These are phyloP conservation scores for Ypsolopha sequella DNA, from an alignment of 2,888 invertebrate species.

Conservation along the genomic window DNA sequence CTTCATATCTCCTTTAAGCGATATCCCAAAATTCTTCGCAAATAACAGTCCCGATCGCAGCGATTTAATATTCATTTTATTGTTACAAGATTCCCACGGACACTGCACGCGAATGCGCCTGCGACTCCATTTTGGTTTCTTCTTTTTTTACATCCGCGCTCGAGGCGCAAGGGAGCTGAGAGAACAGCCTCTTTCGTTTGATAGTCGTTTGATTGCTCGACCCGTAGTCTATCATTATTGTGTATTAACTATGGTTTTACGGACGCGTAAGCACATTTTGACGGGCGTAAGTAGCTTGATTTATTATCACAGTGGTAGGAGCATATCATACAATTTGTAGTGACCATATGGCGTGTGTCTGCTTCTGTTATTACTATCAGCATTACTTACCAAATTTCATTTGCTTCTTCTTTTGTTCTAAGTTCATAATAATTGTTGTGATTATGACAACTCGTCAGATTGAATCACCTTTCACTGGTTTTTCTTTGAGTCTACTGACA, in stretches of 20 bases:
- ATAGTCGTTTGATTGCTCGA: conserved; percentile 49
- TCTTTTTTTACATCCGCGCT: conserved; percentile 51
- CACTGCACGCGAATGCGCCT: conserved; percentile 46
- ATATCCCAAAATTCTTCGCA: conserved; percentile 6
- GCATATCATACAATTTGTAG: conserved; percentile 23
- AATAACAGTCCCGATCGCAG: conserved; percentile 24
- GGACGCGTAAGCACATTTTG: conserved; percentile 46
- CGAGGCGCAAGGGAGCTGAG: conserved; percentile 39
- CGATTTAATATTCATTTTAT: conserved; percentile 30
- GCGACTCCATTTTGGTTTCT: conserved; percentile 18
- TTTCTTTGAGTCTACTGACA: not conserved
- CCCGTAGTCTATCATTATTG: conserved; percentile 48
- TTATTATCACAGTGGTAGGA: conserved; percentile 33
- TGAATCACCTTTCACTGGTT: too few relatives aligned
- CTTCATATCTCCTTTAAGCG: not conserved
- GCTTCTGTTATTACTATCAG: conserved; percentile 20
- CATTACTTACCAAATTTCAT: conserved; percentile 8
- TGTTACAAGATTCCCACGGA: conserved; percentile 56
- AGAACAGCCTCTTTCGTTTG: conserved; percentile 41
- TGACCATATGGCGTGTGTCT: conserved; percentile 22
- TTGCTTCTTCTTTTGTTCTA: too few relatives aligned
- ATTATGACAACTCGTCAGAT: too few relatives aligned
- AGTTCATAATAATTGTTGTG: too few relatives aligned
- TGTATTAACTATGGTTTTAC: conserved; percentile 42
- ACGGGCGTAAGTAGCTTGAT: conserved; percentile 51